A percentile compares a stretch with the other conserved stretches of the same genome.
phyloP scores from a whole-genome alignment of 2,113 vertebrate species.

The Pitta sordida region DNA sequence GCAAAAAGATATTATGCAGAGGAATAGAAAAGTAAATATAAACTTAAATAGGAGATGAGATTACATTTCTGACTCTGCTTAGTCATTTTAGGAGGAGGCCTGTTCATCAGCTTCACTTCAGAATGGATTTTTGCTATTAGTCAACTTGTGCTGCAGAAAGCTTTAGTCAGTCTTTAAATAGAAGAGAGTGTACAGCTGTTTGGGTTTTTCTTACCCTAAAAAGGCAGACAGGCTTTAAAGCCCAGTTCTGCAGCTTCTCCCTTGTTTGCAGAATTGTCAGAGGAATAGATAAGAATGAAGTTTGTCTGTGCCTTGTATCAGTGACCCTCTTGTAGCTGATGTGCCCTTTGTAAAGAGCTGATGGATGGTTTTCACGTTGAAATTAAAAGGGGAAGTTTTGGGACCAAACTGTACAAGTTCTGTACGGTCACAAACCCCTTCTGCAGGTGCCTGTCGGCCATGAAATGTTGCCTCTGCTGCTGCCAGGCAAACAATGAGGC shows the following conservation, averaged over 20 bases:
- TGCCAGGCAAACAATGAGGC: not conserved
- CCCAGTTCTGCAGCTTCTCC: not conserved
- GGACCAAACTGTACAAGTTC: accelerated
- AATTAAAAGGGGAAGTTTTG: not conserved
- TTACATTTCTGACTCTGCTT: not conserved
- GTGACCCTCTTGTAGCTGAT: not conserved
- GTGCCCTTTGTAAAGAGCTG: not conserved
- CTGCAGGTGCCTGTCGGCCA: not conserved
- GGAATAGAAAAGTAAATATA: slow-evolving; percentile 20
- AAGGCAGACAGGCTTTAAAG: not conserved
- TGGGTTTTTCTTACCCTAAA: not conserved
- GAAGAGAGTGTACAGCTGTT: not conserved
- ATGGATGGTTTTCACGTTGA: not conserved
- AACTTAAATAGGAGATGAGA: not conserved
- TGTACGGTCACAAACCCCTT: not conserved
- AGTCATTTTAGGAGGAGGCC: not conserved
- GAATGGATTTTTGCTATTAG: not conserved
- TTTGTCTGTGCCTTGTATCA: not conserved
- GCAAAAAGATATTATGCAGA: not conserved
- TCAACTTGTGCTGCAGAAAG: not conserved
- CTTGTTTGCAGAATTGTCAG: not conserved
- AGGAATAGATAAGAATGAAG: not conserved
- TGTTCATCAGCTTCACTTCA: slow-evolving; percentile 20
- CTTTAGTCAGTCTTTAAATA: slow-evolving; percentile 7
- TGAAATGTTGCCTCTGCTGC: not conserved